These are phyloP conservation scores for Lasioglossum malachurum DNA, from an alignment of 2,888 invertebrate species.

Conservation along the genomic window DNA sequence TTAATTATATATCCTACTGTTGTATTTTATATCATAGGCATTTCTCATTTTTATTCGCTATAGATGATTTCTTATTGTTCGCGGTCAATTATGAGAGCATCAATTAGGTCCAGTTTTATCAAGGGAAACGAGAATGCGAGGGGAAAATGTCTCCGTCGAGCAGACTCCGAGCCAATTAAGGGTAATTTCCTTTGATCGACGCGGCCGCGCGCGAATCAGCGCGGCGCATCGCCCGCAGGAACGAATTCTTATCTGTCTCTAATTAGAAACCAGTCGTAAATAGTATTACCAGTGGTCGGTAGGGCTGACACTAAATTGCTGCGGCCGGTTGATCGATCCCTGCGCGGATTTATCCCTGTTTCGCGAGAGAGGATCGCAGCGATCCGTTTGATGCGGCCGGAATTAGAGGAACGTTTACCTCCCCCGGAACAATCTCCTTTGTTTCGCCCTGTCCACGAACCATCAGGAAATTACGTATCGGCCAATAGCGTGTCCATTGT, in stretches of 20 bases:
- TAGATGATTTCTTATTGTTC: background rate
- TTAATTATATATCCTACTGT: background rate
- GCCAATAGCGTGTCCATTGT: background rate
- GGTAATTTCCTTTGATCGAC: background rate
- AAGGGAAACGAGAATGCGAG: background rate
- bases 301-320: constrained; percentile 45
- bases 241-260: constrained; percentile 26
- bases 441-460: background rate
- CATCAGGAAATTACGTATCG: constrained; percentile 38
- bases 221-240: background rate
- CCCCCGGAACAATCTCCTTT: constrained; percentile 24
- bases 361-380: background rate
- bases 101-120: background rate
- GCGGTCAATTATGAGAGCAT: background rate
- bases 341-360: constrained; percentile 25
- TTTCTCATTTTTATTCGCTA: background rate
- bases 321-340: constrained; percentile 25
- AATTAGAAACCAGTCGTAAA: constrained; percentile 42
- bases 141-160: background rate
- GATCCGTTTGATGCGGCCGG: constrained; percentile 21
- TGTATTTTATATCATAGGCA: background rate
- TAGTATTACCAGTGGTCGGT: constrained; percentile 67
- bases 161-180: constrained; percentile 13
- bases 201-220: background rate
- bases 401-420: background rate